These are phyloP conservation scores for Syndactyla subalaris DNA, from an alignment of 2,797 vertebrate genomes.

Conservation along the genomic window DNA sequence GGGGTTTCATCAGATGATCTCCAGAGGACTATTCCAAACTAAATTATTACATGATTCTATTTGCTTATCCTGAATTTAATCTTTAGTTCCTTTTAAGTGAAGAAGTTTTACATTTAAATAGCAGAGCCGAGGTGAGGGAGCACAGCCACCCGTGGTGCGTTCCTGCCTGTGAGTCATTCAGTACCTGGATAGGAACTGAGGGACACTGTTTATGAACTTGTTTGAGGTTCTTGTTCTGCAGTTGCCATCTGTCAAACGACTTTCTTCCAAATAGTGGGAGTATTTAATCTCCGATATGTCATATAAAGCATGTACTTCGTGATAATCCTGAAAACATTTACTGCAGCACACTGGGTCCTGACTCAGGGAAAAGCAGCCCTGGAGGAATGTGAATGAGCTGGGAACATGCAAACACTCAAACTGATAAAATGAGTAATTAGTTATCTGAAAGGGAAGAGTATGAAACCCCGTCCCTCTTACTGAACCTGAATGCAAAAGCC, in stretches of 20 bases:
- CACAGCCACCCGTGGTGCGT: fast-evolving
- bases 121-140: not conserved
- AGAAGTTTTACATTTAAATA: not conserved
- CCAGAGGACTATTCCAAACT: not conserved
- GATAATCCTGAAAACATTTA: not conserved
- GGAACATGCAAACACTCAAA: not conserved
- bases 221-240: not conserved
- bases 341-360: not conserved
- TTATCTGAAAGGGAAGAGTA: not conserved
- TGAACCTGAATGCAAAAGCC: fast-evolving
- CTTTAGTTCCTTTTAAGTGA: not conserved
- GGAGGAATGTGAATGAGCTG: not conserved
- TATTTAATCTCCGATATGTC: not conserved
- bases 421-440: not conserved
- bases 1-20: not conserved
- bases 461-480: not conserved
- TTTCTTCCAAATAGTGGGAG: not conserved
- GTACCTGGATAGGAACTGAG: not conserved
- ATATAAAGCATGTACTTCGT: not conserved
- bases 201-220: not conserved
- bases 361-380: not conserved
- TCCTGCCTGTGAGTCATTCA: not conserved
- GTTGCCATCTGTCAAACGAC: not conserved
- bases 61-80: not conserved
- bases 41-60: not conserved